These are phyloP conservation scores for Cyanistes caeruleus DNA, from an alignment of 2,113 vertebrate genomes.

Conservation along the genomic window DNA sequence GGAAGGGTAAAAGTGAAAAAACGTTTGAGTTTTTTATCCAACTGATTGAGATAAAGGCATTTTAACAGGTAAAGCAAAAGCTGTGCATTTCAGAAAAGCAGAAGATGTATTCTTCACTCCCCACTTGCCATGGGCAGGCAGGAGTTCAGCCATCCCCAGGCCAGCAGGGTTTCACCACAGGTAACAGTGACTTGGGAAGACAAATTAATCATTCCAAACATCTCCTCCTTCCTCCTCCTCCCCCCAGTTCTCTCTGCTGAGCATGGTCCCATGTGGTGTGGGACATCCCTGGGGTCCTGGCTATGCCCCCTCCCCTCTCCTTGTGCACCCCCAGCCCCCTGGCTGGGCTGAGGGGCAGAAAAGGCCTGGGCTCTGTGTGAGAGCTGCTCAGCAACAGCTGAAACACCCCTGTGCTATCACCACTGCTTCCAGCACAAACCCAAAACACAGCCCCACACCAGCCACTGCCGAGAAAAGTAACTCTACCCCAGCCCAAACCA, in stretches of 20 bases:
- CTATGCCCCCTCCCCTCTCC: neutral
- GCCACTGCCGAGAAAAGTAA: neutral
- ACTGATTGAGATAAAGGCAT: neutral
- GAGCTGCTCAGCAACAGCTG: neutral
- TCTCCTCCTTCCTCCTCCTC: neutral
- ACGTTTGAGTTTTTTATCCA: too few species aligned
- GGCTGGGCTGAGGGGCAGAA: neutral
- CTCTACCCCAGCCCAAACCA: neutral
- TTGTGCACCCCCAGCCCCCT: neutral
- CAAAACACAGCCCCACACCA: neutral
- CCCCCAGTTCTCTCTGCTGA: neutral
- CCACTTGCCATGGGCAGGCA: neutral
- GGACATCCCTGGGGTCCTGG: neutral
- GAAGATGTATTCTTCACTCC: neutral
- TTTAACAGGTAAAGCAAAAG: neutral
- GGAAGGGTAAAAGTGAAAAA: neutral
- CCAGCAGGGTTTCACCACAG: neutral
- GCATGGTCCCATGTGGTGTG: neutral
- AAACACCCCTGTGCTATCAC: neutral
- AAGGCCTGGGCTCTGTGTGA: neutral
- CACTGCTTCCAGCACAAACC: neutral
- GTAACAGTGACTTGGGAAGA: neutral
- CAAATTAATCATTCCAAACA: neutral
- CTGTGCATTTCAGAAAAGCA: neutral
- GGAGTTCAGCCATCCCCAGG: neutral